Conservation (phyloP, 2,888 invertebrate genomes). For the Oasisia sp. region DNA sequence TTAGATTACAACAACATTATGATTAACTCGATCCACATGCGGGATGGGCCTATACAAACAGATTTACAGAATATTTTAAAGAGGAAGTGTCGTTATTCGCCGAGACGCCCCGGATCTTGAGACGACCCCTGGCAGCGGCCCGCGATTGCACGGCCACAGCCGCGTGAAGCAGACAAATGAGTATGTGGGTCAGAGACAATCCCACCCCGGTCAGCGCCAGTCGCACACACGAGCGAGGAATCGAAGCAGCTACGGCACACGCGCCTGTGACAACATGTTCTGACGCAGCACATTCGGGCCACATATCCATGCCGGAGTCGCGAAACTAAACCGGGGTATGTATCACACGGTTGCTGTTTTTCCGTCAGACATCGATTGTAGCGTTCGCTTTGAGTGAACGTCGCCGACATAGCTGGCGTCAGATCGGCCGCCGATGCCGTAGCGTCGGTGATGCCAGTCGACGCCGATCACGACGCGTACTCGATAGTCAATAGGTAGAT, state of each 20-base stretch:
- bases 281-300: neutral
- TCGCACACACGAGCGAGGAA: neutral
- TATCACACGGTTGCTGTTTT: neutral
- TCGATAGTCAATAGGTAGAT: neutral
- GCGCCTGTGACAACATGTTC: neutral
- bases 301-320: neutral
- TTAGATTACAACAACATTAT: too few relatives aligned
- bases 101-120: neutral
- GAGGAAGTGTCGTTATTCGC: neutral
- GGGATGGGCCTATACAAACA: too few relatives aligned
- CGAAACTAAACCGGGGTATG: neutral
- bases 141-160: neutral
- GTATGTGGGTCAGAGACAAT: constrained; percentile 5
- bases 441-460: neutral
- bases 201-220: neutral
- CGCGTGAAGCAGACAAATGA: neutral
- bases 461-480: neutral
- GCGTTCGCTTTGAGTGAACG: neutral
- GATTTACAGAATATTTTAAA: too few relatives aligned
- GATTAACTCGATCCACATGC: too few relatives aligned
- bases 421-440: neutral
- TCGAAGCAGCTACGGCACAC: too few relatives aligned
- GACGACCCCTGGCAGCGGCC: neutral
- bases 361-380: neutral
- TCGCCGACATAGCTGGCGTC: neutral